These are phyloP conservation scores for Oryzias woworae DNA, from an alignment of 2,113 vertebrate species.

Conservation along the genomic window DNA sequence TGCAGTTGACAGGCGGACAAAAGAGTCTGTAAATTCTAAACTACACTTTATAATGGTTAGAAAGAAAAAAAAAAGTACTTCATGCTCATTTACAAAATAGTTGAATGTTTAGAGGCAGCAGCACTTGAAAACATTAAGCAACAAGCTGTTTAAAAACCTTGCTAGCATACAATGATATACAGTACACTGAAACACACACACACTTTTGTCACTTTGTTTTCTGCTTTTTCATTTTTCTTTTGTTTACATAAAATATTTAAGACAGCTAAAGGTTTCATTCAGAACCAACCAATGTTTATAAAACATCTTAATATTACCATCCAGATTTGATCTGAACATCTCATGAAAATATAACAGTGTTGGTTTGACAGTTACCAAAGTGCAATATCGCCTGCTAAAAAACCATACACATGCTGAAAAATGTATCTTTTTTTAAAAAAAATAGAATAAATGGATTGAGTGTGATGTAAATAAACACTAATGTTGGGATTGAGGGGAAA, in stretches of 20 bases:
- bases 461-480: conserved; percentile 26
- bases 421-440: neutral
- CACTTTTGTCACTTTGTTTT: conserved; percentile 15
- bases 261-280: conserved; percentile 61
- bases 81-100: conserved; percentile 62
- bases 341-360: conserved; percentile 55
- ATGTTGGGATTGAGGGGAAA: conserved; percentile 5
- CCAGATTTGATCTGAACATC: conserved; percentile 47
- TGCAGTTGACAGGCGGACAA: conserved; percentile 16
- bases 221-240: conserved; percentile 7
- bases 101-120: conserved; percentile 55
- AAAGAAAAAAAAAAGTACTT: conserved; percentile 49
- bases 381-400: conserved; percentile 47
- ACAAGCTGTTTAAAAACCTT: conserved; percentile 56
- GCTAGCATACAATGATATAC: conserved; percentile 48
- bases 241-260: conserved; percentile 63
- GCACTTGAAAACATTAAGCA: conserved; percentile 59
- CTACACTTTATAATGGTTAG: conserved; percentile 35
- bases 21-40: conserved; percentile 33
- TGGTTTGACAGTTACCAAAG: conserved; percentile 58
- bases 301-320: conserved; percentile 53
- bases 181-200: conserved; percentile 39
- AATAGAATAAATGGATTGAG: conserved; percentile 18
- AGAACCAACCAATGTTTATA: conserved; percentile 53
- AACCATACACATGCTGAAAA: conserved; percentile 36